Base-by-base conservation (phyloP, 2,888 invertebrate genomes). In the Baronia brevicornis region DNA sequence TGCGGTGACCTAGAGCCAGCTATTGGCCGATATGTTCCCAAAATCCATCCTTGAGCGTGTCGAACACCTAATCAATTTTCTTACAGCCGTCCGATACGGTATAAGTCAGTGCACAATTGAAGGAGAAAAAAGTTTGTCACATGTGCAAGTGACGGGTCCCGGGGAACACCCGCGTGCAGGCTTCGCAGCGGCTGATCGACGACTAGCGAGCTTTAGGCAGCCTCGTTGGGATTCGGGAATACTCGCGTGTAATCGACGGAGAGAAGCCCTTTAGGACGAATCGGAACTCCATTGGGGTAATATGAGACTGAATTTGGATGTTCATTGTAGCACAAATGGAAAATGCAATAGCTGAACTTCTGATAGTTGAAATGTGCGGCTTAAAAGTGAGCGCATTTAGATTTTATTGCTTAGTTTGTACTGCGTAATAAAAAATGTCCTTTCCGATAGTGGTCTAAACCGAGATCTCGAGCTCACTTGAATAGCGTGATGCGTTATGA, bases 101-200 rank as follows among this genome's bases (percentile, higher is more conserved):
- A 48, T 46, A 46, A 45, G 51, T 52, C 61, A 75, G 64, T 62
- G 58, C 64, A 73, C 69, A 60, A 44, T 56, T 36, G 23, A 30
- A 47, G 43, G 32, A 47, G 54, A 65, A 66, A 70, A 75, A 78
- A 75, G 73, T 77, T 74, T 54, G 53, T 54, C 65, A 73, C 68
- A 70, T 68, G 64, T 66, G 61, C 44, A 21, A 33, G 34, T 49
- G 49, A 48, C 41, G 39, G 36, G 43, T 29, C 36, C 46, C 13
- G 53, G 58, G 54, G 12, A 8, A 14, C 8, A 3, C 12, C n/a
- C 20, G 56, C 53, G 48, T 44, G 55, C 58, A 51, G 46, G 37
- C 36, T 41, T 41, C 48, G 44, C 58, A 56, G 48, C 41, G 62
- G 61, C 48, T 59, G 51, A 49, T 39, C 41, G 48, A 54, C 61